phyloP scores from a whole-genome alignment of 2,113 vertebrate species.

The Ceyx melanurus region DNA sequence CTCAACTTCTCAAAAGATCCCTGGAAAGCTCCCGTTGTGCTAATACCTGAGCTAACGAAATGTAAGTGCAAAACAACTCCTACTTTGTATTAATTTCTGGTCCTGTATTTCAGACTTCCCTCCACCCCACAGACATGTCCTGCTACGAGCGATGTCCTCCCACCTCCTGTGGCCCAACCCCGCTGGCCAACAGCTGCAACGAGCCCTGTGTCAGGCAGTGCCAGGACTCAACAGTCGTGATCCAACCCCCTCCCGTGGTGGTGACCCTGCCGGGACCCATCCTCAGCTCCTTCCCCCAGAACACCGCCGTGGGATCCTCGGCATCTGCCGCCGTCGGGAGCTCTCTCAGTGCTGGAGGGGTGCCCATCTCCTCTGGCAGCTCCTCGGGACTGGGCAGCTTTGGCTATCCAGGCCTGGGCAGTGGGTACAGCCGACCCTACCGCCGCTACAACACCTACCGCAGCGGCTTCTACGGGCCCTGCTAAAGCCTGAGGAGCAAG shows the following conservation, averaged over 20 bases:
- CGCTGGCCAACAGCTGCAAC: not conserved
- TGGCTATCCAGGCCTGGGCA: too few species aligned
- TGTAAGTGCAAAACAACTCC: rapidly evolving
- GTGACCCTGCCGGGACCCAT: constrained; percentile 22
- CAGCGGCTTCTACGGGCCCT: too few species aligned
- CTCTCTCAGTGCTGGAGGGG: rapidly evolving
- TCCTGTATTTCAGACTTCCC: not conserved
- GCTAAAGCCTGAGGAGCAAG: too few species aligned
- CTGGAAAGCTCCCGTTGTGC: not conserved
- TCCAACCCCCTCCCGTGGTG: not conserved
- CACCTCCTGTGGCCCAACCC: not conserved
- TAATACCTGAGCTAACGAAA: rapidly evolving
- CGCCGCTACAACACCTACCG: too few species aligned
- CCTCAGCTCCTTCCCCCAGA: constrained; percentile 33
- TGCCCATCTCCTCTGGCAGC: too few species aligned
- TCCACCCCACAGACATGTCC: not conserved
- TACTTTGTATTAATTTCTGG: not conserved
- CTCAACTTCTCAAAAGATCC: not conserved
- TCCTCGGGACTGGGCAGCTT: too few species aligned
- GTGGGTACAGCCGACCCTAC: too few species aligned
- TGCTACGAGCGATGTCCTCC: not conserved
- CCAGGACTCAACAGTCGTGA: not conserved
- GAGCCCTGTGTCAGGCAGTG: constrained; percentile 6
- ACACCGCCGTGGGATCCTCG: not conserved
- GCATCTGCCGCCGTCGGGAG: not conserved